phyloP scores from a whole-genome alignment of 2,888 invertebrate genomes.

The Tenthredo distinguenda region DNA sequence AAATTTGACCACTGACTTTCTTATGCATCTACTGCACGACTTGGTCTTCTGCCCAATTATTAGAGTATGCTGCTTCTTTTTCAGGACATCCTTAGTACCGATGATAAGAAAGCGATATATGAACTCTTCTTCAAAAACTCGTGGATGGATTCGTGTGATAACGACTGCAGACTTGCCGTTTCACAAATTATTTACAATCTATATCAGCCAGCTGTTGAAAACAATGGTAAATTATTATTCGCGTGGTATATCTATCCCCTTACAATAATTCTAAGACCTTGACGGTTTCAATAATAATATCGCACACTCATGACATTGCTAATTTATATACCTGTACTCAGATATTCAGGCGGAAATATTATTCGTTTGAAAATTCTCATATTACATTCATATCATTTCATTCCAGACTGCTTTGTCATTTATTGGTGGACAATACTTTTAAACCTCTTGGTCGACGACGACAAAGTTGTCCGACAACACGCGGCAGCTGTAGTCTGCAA shows the following conservation, averaged over 20 bases:
- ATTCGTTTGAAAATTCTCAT: not conserved
- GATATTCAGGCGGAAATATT: not conserved
- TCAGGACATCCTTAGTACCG: constrained; percentile 44
- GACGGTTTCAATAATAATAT: not conserved
- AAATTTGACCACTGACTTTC: too few species aligned
- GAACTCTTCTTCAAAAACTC: constrained; percentile 65
- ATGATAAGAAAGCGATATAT: constrained; percentile 62
- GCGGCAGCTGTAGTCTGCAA: constrained; percentile 63
- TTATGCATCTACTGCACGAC: too few species aligned
- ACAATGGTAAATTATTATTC: constrained; percentile 26
- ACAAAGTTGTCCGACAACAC: constrained; percentile 64
- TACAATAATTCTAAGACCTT: not conserved
- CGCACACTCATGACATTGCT: not conserved
- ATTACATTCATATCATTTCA: constrained; percentile 31
- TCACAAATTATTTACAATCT: constrained; percentile 66
- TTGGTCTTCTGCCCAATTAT: not conserved
- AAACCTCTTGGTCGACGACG: constrained; percentile 72
- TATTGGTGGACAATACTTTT: constrained; percentile 75
- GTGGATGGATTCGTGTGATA: constrained; percentile 67
- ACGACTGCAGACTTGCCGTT: constrained; percentile 68
- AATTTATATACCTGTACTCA: not conserved
- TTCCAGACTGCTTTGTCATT: constrained; percentile 57
- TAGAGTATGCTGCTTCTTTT: not conserved
- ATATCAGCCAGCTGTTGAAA: constrained; percentile 51
- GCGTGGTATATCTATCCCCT: not conserved